These are phyloP conservation scores for Phoxinus phoxinus DNA, from an alignment of 2,113 vertebrate species.

Conservation along the genomic window DNA sequence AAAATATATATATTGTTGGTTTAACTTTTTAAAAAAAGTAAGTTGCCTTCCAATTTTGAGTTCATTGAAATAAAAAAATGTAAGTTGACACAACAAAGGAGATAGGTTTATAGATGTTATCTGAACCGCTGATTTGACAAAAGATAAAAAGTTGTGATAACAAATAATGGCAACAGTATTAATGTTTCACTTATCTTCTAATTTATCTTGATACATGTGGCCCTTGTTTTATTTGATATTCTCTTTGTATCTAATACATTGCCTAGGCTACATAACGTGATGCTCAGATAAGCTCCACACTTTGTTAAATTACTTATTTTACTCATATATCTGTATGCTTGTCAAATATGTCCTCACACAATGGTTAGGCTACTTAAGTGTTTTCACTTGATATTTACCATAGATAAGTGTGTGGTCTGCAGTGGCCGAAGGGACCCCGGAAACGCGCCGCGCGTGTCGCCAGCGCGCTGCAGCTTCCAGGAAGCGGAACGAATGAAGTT, in stretches of 20 bases:
- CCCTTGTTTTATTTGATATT: background rate
- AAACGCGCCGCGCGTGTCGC: conserved; percentile 44
- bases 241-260: background rate
- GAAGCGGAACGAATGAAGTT: conserved; percentile 69
- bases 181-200: background rate
- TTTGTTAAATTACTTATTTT: background rate
- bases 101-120: no score
- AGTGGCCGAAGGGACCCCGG: conserved; percentile 10
- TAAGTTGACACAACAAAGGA: no score
- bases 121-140: no score
- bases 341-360: background rate
- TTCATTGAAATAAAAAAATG: no score
- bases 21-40: no score
- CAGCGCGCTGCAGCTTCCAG: conserved; percentile 20
- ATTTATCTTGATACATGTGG: background rate
- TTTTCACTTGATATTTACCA: background rate
- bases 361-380: background rate
- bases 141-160: no score
- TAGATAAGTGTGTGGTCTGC: background rate
- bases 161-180: background rate
- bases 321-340: background rate
- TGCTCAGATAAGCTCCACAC: background rate
- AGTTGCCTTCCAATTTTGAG: no score
- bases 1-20: no score
- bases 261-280: background rate